Evolutionary conservation across 2,888 invertebrate genomes (phyloP), one percentile per base, ranked within the genome.

Genomic region (Campoletis raptor): DNA sequence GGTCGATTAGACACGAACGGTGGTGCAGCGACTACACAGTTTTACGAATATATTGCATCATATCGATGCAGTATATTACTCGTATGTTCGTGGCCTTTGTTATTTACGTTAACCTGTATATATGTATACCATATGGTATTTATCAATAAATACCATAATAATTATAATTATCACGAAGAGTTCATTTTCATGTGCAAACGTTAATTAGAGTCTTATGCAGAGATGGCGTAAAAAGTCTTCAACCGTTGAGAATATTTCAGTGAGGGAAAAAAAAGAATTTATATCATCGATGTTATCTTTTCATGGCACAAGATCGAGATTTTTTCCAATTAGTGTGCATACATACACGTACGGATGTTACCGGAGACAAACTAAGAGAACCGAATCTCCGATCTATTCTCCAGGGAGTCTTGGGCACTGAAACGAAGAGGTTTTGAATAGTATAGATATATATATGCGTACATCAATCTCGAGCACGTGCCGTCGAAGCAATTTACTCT

Each of bases 391-490:
- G 52, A 61, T 48, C 12, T 54, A 37, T 30, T 72, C 18, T 70
- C 66, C 48, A 36, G 64, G 81, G 70, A 52, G 66, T 57, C 66
- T 36, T 45, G 70, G 76, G 57, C 45, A 48, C 42, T 52, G 64
- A 61, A 45, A 72, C n/a, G 76, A 76, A 76, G 64, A 18, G n/a
- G 48, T 4, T 48, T 40, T 30, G 42, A 6, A 0, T 21, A 48
- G 18, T 69, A 24, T 52, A 36, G n/a, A 72, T 36, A 48, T 52
- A 54, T 70, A 48, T 6, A 73, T 37, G 30, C 40, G 24, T 24
- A 42, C 66, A 74, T 85, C 70, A 83, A 40, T 76, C 79, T 40
- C 48, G 64, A 82, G 83, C 87, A 85, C 87, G 85, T 87, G 83
- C 85, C 82, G 83, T 87, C 54, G 54, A 69, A 66, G 81, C 81